Evolutionary conservation across 2,888 invertebrate genomes (phyloP).

Genomic region (Xanthorhoe spadicearia): DNA sequence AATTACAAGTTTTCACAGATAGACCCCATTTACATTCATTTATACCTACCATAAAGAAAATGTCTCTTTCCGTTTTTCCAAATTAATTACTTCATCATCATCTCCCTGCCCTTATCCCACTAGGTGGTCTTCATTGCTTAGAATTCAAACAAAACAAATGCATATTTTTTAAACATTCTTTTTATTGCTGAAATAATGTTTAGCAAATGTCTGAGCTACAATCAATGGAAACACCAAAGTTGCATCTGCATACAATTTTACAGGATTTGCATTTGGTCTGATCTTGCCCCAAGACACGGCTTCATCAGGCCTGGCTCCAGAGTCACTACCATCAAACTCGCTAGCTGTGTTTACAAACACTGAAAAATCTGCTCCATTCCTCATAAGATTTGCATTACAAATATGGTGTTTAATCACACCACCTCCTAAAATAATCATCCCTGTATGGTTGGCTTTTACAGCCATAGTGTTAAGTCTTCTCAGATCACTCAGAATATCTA

Average conservation of each 20-base stretch:
- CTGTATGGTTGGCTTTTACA: slow-evolving; percentile 95
- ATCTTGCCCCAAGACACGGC: slow-evolving; percentile 99
- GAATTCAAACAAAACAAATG: background rate
- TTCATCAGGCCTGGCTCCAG: slow-evolving; percentile 99
- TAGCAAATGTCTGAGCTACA: slow-evolving; percentile 98
- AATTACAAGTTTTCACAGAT: too few relatives aligned
- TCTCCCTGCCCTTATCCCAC: too few relatives aligned
- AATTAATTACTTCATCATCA: too few relatives aligned
- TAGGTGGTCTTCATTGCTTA: background rate
- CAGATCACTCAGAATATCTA: slow-evolving; percentile 97
- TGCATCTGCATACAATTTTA: slow-evolving; percentile 98
- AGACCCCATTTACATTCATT: too few relatives aligned
- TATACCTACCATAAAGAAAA: too few relatives aligned
- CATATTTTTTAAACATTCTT: slow-evolving; percentile 70
- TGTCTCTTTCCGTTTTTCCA: too few relatives aligned
- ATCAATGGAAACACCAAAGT: slow-evolving; percentile 96
- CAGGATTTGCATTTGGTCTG: slow-evolving; percentile 92
- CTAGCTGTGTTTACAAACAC: slow-evolving; percentile 98
- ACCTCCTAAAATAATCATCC: slow-evolving; percentile 98
- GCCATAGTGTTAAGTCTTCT: slow-evolving; percentile 96
- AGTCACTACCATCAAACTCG: slow-evolving; percentile 99
- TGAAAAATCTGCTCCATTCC: slow-evolving; percentile 98
- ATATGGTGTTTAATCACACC: slow-evolving; percentile 99
- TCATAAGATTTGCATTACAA: slow-evolving; percentile 99
- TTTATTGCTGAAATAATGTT: slow-evolving; percentile 84